phyloP scores from a whole-genome alignment of 1,140 invertebrate species.

The Mya arenaria region DNA sequence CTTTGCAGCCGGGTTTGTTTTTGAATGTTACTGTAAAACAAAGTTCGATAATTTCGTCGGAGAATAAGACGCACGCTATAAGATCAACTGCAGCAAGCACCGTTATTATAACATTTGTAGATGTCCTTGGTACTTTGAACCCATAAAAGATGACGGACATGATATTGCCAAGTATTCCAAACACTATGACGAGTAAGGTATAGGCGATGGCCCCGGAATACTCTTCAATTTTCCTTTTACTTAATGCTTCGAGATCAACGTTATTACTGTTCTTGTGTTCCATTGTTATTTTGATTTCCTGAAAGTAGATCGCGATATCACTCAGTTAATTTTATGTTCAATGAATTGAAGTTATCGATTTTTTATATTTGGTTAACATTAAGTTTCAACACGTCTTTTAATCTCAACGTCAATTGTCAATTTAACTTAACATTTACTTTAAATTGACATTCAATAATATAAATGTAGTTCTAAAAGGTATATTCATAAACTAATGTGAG shows the following conservation, averaged over 20 bases:
- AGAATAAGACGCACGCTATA: constrained; percentile 1
- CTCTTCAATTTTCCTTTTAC: background rate
- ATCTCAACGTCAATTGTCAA: too few species aligned
- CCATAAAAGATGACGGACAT: background rate
- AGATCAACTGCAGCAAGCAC: background rate
- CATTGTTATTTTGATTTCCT: too few species aligned
- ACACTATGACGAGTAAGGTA: background rate
- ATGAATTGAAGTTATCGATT: too few species aligned
- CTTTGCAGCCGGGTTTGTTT: background rate
- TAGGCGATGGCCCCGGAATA: background rate
- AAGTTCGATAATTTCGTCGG: constrained; percentile 19
- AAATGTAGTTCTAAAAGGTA: too few species aligned
- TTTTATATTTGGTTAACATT: too few species aligned
- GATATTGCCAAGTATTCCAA: background rate
- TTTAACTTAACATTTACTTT: too few species aligned
- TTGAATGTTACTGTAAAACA: constrained; percentile 9
- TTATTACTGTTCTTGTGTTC: too few species aligned
- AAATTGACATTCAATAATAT: too few species aligned
- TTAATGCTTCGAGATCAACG: background rate
- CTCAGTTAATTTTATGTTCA: too few species aligned
- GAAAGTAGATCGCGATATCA: too few species aligned
- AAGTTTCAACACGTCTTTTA: too few species aligned
- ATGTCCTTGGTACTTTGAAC: background rate
- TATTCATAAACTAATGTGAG: too few species aligned
- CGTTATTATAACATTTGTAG: constrained; percentile 6